Conservation (phyloP, 1,140 invertebrate species). For the Heliconius nattereri region DNA sequence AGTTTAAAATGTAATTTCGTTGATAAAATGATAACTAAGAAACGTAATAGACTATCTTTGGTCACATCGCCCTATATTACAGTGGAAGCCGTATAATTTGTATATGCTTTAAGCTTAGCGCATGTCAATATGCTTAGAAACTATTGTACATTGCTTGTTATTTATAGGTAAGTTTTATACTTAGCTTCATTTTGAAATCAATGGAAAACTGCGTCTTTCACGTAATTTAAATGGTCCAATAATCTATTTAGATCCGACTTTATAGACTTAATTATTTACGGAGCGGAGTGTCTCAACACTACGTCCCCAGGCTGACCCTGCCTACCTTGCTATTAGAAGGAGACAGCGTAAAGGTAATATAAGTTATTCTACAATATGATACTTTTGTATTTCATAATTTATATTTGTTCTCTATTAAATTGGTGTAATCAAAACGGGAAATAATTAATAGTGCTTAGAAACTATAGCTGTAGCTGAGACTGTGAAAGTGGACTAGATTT, state of each 20-base stretch:
- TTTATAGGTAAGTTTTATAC: no score
- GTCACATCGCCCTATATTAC: constrained; percentile 31
- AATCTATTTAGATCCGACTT: no score
- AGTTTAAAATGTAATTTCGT: background rate
- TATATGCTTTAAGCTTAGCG: background rate
- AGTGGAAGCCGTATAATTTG: background rate
- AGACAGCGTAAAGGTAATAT: no score
- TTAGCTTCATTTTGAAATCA: background rate
- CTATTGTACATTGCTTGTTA: background rate
- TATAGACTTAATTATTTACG: no score
- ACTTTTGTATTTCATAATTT: background rate
- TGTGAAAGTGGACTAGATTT: constrained; percentile 41
- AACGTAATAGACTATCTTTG: constrained; percentile 36
- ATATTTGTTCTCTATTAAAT: background rate
- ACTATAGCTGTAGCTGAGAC: constrained; percentile 9
- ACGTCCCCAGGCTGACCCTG: no score
- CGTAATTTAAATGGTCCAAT: background rate
- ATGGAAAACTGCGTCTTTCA: background rate
- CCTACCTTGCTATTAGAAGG: no score
- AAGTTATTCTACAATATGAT: background rate
- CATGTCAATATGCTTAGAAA: background rate
- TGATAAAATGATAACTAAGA: background rate
- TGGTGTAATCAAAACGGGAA: constrained; percentile 15
- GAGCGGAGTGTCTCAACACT: no score
- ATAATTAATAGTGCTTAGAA: constrained; percentile 32